These are phyloP conservation scores for Ahaetulla prasina DNA, from an alignment of 2,113 vertebrate species.

Conservation along the genomic window DNA sequence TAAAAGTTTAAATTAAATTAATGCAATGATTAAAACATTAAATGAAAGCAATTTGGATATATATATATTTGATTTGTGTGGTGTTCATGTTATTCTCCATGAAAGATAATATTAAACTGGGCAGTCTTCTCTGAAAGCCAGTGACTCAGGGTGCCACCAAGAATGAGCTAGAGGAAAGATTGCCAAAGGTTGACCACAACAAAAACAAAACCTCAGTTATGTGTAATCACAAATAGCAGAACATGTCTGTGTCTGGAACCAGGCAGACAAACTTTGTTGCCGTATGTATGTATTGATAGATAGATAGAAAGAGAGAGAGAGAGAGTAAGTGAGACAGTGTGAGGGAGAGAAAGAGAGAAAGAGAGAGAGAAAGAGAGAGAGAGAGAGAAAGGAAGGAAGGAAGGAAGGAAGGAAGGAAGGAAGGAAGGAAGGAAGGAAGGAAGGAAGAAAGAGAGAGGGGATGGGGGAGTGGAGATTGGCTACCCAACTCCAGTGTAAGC, in stretches of 20 bases:
- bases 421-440: no score
- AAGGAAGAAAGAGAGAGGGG: rapidly evolving
- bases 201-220: not conserved
- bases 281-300: no score
- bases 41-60: not conserved
- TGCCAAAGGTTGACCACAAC: not conserved
- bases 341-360: no score
- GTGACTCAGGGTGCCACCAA: not conserved
- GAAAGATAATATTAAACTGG: not conserved
- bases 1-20: not conserved
- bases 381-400: rapidly evolving
- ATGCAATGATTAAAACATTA: not conserved
- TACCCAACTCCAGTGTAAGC: no score
- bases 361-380: no score
- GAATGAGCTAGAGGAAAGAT: not conserved
- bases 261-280: no score
- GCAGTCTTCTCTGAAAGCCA: not conserved
- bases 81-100: not conserved
- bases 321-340: no score
- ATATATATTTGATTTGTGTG: not conserved
- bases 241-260: no score
- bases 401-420: no score
- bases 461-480: no score
- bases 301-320: no score
- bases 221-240: no score